Evolutionary conservation across 2,797 vertebrate genomes (phyloP), one percentile per base, ranked within the genome.

Genomic region (Chelmon rostratus): DNA sequence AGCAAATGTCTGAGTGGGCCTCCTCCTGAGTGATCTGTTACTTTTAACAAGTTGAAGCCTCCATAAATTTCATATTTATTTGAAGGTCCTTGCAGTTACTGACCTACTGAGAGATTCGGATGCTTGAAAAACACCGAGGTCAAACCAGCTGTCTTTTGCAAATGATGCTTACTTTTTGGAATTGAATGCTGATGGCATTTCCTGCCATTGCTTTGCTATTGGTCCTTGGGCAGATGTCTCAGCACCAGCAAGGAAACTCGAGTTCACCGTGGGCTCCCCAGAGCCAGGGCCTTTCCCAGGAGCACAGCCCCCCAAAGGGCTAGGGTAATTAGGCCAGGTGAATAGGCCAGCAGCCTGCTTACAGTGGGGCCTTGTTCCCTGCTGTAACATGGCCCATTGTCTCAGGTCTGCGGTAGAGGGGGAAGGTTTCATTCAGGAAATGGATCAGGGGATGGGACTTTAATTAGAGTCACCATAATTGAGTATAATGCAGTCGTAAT

Each of bases 301-400:
- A 90, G 91, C 82, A 71, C 64, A 78, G 83, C 73, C 90, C 88
- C 86, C 91, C 87, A 90, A 78, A 85, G 90, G 91, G 88, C 91
- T 84, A 73, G 85, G 88, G 88, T 95, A 96, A 96, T 96, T 95
- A 96, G 95, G 95, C 89, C 91, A 94, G 93, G 94, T 94, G 94
- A 95, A 95, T 94, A 90, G 95, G 90, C 83, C 92, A 90, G 88
- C 84, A 91, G 91, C 81, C 87, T 82, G 91, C 90, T 89, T 92
- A 96, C 94, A 96, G 93, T 91, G 82, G 92, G 92, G 90, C 90
- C 94, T 96, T 96, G 95, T 96, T 96, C 92, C 86, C 85, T 58
- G 56, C 61, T 81, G 91, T 84, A 88, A 88, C 90, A 83, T 37
- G 75, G 66, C 40, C 89, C 90, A 93, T 95, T 95, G 94, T 95